These are phyloP conservation scores for Magallana angulata DNA, from an alignment of 1,140 invertebrate species.

Conservation along the genomic window DNA sequence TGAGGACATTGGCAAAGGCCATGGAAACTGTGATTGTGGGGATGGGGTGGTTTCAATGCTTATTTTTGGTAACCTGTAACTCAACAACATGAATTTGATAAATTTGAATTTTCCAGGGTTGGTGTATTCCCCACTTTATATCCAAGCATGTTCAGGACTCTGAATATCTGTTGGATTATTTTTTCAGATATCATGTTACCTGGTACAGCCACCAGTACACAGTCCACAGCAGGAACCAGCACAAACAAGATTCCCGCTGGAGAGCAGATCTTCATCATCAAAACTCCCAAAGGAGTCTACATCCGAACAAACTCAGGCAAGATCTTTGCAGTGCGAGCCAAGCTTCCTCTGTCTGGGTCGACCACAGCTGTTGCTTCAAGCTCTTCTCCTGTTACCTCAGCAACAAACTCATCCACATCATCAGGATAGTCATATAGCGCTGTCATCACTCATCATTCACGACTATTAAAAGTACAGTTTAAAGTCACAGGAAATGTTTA, in stretches of 20 bases:
- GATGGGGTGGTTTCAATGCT: no score
- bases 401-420: conserved; percentile 58
- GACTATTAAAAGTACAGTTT: no score
- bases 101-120: not conserved
- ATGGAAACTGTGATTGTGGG: no score
- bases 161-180: conserved; percentile 34
- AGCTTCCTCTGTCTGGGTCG: conserved; percentile 57
- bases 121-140: no score
- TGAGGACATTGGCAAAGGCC: no score
- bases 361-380: conserved; percentile 35
- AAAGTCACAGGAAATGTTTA: no score
- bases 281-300: conserved; percentile 96
- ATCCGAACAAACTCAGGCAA: conserved; percentile 97
- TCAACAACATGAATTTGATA: no score
- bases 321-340: conserved; percentile 91
- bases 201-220: conserved; percentile 85
- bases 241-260: conserved; percentile 90
- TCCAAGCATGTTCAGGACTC: no score
- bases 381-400: conserved; percentile 48
- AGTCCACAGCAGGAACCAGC: conserved; percentile 84
- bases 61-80: no score
- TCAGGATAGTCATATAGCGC: conserved; percentile 50
- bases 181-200: conserved; percentile 93
- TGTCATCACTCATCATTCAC: no score
- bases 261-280: conserved; percentile 94